Evolutionary conservation across 2,888 invertebrate genomes (phyloP).

Genomic region (Rotaria sp.): DNA sequence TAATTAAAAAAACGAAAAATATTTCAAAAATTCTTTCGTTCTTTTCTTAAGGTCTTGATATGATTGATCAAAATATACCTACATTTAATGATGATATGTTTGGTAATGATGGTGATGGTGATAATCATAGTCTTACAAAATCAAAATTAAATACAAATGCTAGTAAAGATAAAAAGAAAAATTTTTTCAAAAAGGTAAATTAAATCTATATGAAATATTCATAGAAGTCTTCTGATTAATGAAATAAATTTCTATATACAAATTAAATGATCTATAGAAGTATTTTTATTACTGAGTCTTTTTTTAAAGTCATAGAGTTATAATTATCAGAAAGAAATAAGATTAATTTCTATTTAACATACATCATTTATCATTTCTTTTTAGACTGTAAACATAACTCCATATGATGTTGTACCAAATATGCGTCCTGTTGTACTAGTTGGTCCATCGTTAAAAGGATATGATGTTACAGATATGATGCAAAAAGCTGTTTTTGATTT

Average conservation of each 20-base stretch:
- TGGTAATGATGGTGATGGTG: neutral
- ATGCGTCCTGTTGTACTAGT: slow-evolving; percentile 98
- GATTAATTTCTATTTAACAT: neutral
- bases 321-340: no score
- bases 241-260: no score
- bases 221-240: no score
- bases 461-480: slow-evolving; percentile 99
- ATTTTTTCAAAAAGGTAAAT: neutral
- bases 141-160: neutral
- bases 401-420: slow-evolving; percentile 98
- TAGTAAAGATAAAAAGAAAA: neutral
- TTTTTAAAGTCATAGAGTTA: no score
- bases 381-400: slow-evolving; percentile 60
- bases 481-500: slow-evolving; percentile 99
- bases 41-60: neutral
- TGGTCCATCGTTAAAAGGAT: slow-evolving; percentile 96
- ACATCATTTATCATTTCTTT: neutral
- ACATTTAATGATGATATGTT: neutral
- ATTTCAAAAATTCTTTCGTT: no score
- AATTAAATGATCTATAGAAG: neutral
- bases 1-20: no score
- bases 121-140: neutral
- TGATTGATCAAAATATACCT: neutral
- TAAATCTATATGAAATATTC: no score
- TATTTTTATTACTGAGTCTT: no score